Conservation (phyloP, 2,888 invertebrate genomes). For the Penaeus monodon region DNA sequence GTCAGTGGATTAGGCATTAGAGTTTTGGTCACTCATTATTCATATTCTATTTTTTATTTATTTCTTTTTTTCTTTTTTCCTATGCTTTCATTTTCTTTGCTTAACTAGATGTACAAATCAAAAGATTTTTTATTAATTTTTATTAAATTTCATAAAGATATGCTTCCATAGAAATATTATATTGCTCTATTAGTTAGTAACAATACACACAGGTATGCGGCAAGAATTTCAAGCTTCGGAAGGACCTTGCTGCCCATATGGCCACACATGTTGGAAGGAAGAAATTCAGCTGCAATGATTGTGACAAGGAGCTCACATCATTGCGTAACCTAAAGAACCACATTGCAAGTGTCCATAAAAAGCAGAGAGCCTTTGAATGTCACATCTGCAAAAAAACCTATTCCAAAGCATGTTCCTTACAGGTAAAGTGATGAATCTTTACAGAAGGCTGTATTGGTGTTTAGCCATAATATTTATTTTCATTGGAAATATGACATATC, state of each 20-base stretch:
- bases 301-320: slow-evolving; percentile 32
- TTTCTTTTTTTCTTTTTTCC: too few species aligned
- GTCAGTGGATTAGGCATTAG: too few species aligned
- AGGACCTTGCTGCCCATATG: slow-evolving; percentile 37
- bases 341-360: slow-evolving; percentile 42
- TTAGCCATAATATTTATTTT: too few species aligned
- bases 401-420: slow-evolving; percentile 35
- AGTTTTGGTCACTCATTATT: too few species aligned
- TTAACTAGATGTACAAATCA: too few species aligned
- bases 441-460: background rate
- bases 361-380: slow-evolving; percentile 30
- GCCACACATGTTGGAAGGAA: slow-evolving; percentile 29
- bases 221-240: slow-evolving; percentile 37
- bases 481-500: too few species aligned
- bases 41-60: too few species aligned
- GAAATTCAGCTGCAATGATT: slow-evolving; percentile 30
- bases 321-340: slow-evolving; percentile 41
- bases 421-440: slow-evolving; percentile 17
- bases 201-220: slow-evolving; percentile 16
- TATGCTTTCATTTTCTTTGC: too few species aligned
- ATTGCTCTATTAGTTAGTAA: background rate
- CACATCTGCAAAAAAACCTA: slow-evolving; percentile 29
- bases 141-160: background rate
- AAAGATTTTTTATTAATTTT: too few species aligned
- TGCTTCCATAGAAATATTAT: background rate